A percentile compares a stretch with the other conserved stretches of the same genome.
These are phyloP conservation scores for Okamejei kenojei DNA, from an alignment of 2,797 vertebrate species.

Conservation along the genomic window DNA sequence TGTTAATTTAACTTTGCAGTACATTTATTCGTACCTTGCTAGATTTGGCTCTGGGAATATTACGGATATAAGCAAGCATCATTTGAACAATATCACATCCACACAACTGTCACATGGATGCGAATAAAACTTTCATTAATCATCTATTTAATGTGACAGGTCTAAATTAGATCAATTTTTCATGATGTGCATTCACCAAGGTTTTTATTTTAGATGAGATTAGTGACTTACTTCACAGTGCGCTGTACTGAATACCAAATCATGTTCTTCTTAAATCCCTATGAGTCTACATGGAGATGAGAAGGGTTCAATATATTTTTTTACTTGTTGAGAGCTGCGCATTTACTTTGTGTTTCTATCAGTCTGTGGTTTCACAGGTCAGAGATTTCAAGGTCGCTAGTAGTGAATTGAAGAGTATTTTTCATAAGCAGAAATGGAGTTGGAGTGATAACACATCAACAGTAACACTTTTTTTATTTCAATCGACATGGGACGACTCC, in stretches of 20 bases:
- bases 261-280: neutral
- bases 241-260: conserved; percentile 13
- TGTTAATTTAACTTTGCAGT: conserved; percentile 28
- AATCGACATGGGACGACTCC: neutral
- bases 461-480: neutral
- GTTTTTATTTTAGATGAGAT: conserved; percentile 20
- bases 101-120: neutral
- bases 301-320: neutral
- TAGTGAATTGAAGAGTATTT: neutral
- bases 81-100: neutral
- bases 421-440: neutral
- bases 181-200: conserved; percentile 14
- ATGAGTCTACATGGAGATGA: neutral
- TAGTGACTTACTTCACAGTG: conserved; percentile 1
- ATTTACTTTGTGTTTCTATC: neutral
- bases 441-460: neutral
- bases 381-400: neutral
- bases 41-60: neutral
- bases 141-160: conserved; percentile 20
- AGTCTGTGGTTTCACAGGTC: neutral
- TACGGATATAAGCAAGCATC: conserved; percentile 2
- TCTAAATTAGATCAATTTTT: conserved; percentile 30
- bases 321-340: neutral
- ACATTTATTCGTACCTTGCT: neutral
- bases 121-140: conserved; percentile 25